Conservation (phyloP, 2,888 invertebrate genomes). For the Melanostoma scalare region DNA sequence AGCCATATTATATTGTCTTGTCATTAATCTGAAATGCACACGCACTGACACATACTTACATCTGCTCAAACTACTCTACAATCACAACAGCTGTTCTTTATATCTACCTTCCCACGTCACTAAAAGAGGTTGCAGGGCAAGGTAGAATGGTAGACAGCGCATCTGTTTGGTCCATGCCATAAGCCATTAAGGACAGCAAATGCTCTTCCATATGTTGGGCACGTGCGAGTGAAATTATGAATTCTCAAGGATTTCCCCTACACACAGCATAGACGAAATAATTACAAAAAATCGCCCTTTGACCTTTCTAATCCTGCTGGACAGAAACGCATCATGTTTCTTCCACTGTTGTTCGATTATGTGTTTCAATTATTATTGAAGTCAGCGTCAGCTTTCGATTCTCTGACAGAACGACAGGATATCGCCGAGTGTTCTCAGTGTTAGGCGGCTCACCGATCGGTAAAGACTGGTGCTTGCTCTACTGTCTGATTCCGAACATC, state of each 20-base stretch:
- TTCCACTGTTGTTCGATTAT: conserved; percentile 21
- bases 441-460: too few relatives aligned
- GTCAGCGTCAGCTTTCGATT: too few relatives aligned
- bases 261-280: not conserved
- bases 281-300: not conserved
- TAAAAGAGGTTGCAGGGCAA: conserved; percentile 3
- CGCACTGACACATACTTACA: not conserved
- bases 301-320: conserved; percentile 7
- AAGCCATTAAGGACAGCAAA: conserved; percentile 34
- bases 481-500: too few relatives aligned
- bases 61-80: conserved; percentile 18
- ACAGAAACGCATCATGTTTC: conserved; percentile 7
- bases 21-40: too few relatives aligned
- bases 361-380: conserved; percentile 15
- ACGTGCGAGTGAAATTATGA: conserved; percentile 62
- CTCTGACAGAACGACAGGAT: too few relatives aligned
- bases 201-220: conserved; percentile 50
- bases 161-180: conserved; percentile 48
- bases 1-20: too few relatives aligned
- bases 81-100: conserved; percentile 19
- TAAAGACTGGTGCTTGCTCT: too few relatives aligned
- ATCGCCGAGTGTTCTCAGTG: too few relatives aligned
- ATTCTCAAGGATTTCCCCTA: conserved; percentile 47
- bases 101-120: conserved; percentile 8
- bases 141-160: conserved; percentile 35